phyloP scores from a whole-genome alignment of 2,113 vertebrate species.

The Zosterops lateralis region DNA sequence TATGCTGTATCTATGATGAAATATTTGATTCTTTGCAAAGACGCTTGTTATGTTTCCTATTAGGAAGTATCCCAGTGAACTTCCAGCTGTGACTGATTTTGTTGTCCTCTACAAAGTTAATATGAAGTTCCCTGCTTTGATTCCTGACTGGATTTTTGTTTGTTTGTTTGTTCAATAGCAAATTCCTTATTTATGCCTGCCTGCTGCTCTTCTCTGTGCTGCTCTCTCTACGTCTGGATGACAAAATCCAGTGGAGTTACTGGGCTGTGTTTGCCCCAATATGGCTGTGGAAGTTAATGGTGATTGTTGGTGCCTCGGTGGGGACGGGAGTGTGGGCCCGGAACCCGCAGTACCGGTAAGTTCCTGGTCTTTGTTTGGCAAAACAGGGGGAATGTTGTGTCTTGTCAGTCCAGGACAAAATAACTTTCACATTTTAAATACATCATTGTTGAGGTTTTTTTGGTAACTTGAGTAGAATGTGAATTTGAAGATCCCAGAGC shows the following conservation, averaged over 20 bases:
- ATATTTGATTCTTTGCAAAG: not conserved
- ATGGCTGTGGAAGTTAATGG: slow-evolving; percentile 98
- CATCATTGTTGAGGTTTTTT: not conserved
- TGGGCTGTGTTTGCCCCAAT: slow-evolving; percentile 98
- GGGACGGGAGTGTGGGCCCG: slow-evolving; percentile 96
- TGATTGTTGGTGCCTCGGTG: slow-evolving; percentile 92
- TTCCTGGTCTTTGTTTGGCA: not conserved
- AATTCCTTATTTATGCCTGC: slow-evolving; percentile 97
- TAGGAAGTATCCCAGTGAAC: not conserved
- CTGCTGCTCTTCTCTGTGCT: slow-evolving; percentile 96
- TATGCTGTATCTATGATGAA: not conserved
- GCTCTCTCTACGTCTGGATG: slow-evolving; percentile 90
- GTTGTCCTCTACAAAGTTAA: not conserved
- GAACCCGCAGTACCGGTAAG: slow-evolving; percentile 96
- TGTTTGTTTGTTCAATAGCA: slow-evolving; percentile 72
- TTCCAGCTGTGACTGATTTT: not conserved
- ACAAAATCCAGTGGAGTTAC: slow-evolving; percentile 96
- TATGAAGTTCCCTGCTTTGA: not conserved
- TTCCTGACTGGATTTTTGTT: not conserved
- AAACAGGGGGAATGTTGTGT: not conserved
- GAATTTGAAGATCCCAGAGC: not conserved
- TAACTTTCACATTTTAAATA: not conserved
- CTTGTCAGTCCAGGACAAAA: not conserved
- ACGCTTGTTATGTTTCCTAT: not conserved
- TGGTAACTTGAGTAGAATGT: not conserved